Evolutionary conservation across 2,797 vertebrate species (phyloP), one percentile per base, ranked within the genome.

Genomic region (Gymnopithys bicolor): DNA sequence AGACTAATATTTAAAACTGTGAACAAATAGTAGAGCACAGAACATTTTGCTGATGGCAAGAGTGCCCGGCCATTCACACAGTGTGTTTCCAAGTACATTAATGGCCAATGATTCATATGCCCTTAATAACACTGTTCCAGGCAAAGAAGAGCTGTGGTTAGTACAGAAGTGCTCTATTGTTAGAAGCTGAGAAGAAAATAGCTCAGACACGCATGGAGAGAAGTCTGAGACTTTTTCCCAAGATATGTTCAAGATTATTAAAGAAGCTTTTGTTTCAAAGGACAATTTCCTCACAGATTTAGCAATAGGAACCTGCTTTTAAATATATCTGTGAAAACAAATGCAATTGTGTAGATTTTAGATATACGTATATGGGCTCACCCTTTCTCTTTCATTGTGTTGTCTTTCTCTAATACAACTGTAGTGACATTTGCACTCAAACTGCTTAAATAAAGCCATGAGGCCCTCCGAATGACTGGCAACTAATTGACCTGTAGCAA

Each of bases 101-200:
- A 91, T 55, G 48, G 55, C 35, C 48, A 82, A 5, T 94, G 94
- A 93, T 55, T 90, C 89, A 90, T 13, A 77, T 10, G 62, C 33
- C 56, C 76, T 66, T 70, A 75, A 87, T 84, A 81, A 60, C 13
- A 53, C 49, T 64, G 37, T 49, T 51, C 33, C 30, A 74, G 49
- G 67, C 68, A 71, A 87, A 67, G 23, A 35, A 75, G 39, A 53
- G 74, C 51, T 86, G 73, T 79, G 77, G 21, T 84, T 94, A 87
- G 43, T 25, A 81, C 39, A 67, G 30, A 78, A 76, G 28, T 28
- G 41, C 37, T 83, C 71, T 60, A 7, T 52, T 74, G 67, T 84
- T 89, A 70, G 68, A 89, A 67, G 43, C 67, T 64, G 64, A 58
- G 43, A 27, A 93, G 81, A 56, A 93, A 95, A 90, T 25, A 91